phyloP scores from a whole-genome alignment of 2,113 vertebrate species.

The Pardalotus punctatus region DNA sequence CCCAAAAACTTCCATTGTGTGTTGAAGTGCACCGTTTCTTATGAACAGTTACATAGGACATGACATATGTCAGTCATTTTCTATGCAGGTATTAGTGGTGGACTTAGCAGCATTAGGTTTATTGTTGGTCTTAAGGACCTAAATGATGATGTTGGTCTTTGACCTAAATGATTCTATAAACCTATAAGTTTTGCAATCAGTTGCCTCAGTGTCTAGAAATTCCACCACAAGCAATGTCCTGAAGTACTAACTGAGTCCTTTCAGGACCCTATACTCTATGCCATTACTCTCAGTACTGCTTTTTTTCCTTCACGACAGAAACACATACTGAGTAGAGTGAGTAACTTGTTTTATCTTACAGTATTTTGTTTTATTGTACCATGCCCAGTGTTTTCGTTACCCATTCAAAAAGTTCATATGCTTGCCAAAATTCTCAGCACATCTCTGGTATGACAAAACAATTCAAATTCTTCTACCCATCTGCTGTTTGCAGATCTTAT shows the following conservation, averaged over 20 bases:
- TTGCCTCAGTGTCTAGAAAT: background rate
- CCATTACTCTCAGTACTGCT: background rate
- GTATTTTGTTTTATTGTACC: background rate
- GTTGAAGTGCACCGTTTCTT: background rate
- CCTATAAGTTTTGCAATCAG: background rate
- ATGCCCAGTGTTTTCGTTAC: background rate
- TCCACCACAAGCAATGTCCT: background rate
- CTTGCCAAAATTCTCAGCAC: conserved; percentile 14
- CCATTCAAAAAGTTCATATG: background rate
- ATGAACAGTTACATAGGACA: background rate
- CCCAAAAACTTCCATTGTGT: fast-evolving
- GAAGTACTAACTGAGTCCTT: background rate
- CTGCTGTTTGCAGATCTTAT: conserved; percentile 13
- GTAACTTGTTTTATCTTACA: background rate
- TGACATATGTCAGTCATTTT: background rate
- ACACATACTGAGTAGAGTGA: background rate
- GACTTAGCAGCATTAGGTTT: background rate
- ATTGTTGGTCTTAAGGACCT: background rate
- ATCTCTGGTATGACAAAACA: background rate
- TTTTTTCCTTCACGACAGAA: background rate
- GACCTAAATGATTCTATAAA: background rate
- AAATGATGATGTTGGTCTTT: no score
- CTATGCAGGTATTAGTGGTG: background rate
- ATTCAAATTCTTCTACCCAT: conserved; percentile 3
- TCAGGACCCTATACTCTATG: background rate